These are phyloP conservation scores for Ptychoptera albimana DNA, from an alignment of 2,888 invertebrate genomes.

Conservation along the genomic window DNA sequence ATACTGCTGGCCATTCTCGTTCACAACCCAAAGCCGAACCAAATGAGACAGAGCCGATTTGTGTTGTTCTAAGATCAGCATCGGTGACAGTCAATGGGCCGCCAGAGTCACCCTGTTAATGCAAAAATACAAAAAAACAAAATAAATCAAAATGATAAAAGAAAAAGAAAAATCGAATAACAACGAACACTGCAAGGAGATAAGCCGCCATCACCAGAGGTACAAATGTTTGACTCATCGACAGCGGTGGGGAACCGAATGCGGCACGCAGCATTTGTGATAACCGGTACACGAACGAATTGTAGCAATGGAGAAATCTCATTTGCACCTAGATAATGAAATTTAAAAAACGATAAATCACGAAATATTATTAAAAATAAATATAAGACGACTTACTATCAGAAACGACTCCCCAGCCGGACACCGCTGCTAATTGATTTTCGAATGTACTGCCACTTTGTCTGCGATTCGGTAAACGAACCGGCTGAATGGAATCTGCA, in stretches of 20 bases:
- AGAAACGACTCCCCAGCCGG: slow-evolving; percentile 23
- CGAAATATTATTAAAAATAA: background rate
- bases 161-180: background rate
- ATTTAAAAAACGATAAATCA: background rate
- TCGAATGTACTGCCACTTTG: slow-evolving; percentile 11
- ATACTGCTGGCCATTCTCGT: slow-evolving; percentile 26
- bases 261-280: slow-evolving; percentile 17
- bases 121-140: too few species aligned
- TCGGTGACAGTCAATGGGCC: background rate
- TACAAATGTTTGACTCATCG: slow-evolving; percentile 19
- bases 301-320: slow-evolving; percentile 18
- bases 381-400: slow-evolving; percentile 13
- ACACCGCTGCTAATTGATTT: slow-evolving; percentile 15
- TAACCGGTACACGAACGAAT: slow-evolving; percentile 15
- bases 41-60: slow-evolving; percentile 6
- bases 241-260: slow-evolving; percentile 17
- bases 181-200: slow-evolving; percentile 22
- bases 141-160: too few species aligned
- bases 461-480: slow-evolving; percentile 12
- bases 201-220: slow-evolving; percentile 16
- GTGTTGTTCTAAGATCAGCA: background rate
- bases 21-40: slow-evolving; percentile 22
- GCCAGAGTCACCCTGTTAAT: background rate
- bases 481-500: slow-evolving; percentile 10
- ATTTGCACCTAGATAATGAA: slow-evolving; percentile 6